A percentile compares a stretch with the other conserved stretches of the same genome.
phyloP scores from a whole-genome alignment of 37 sponge, comb jelly and placozoan genomes.

The Corticium candelabrum region DNA sequence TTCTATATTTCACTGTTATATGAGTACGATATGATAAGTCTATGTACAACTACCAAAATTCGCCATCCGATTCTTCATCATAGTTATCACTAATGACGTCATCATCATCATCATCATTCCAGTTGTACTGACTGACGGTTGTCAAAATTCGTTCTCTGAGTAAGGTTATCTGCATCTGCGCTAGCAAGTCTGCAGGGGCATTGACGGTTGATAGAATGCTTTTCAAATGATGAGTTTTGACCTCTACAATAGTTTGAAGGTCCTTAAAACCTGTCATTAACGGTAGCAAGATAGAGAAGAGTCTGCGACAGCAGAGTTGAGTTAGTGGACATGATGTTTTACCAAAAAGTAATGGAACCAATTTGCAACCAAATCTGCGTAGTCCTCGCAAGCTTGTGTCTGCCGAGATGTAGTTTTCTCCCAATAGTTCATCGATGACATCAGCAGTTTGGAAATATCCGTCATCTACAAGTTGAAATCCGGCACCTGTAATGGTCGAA shows the following conservation, averaged over 20 bases:
- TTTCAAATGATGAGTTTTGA: background rate
- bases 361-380: background rate
- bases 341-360: background rate
- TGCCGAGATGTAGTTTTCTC: too few species aligned
- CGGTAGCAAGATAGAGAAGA: background rate
- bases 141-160: background rate
- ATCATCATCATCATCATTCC: background rate
- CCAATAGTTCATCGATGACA: background rate
- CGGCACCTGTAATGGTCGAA: background rate
- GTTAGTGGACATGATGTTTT: background rate
- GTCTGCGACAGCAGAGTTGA: background rate
- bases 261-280: background rate
- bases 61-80: slow-evolving; percentile 6
- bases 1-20: too few species aligned
- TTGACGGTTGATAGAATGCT: background rate
- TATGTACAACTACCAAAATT: too few species aligned
- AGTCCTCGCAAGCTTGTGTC: background rate
- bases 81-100: background rate
- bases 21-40: too few species aligned
- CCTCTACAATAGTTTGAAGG: background rate
- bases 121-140: background rate
- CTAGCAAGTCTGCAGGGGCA: background rate
- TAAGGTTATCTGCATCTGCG: background rate
- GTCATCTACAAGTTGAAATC: background rate
- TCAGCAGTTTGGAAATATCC: background rate